These are phyloP conservation scores for Neoseiulus cucumeris DNA, from an alignment of 1,140 invertebrate species.

Conservation along the genomic window DNA sequence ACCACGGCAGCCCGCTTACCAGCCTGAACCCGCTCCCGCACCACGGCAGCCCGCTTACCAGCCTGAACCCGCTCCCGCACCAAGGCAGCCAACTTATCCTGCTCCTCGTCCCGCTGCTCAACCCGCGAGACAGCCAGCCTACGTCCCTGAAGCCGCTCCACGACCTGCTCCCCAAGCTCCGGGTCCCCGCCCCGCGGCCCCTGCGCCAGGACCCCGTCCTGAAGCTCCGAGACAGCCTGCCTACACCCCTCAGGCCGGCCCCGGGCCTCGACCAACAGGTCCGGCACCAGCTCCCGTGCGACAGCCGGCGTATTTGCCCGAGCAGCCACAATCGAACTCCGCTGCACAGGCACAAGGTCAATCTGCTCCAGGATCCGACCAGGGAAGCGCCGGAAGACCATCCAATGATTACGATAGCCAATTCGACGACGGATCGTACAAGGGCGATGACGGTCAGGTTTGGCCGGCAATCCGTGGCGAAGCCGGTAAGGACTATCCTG, in stretches of 20 bases:
- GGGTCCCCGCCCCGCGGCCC: background rate
- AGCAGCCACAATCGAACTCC: background rate
- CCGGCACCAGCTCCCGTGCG: background rate
- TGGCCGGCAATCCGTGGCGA: constrained; percentile 22
- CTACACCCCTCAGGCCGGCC: background rate
- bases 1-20: background rate
- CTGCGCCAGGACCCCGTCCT: background rate
- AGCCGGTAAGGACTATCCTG: constrained; percentile 30
- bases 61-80: background rate
- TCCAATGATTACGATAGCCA: background rate
- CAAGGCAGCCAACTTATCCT: background rate
- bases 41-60: background rate
- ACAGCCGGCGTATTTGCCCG: background rate
- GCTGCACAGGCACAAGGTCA: background rate
- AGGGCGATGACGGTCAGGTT: background rate
- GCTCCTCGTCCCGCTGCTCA: background rate
- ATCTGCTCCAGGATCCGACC: background rate
- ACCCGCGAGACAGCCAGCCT: background rate
- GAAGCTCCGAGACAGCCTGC: background rate
- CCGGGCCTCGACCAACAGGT: too few relatives aligned
- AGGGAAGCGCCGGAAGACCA: background rate
- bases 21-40: background rate
- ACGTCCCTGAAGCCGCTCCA: background rate
- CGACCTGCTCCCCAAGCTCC: background rate
- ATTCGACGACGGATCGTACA: constrained; percentile 5